Percentiles rank a stretch among this genome's conserved stretches.
phyloP scores from a whole-genome alignment of 2,113 vertebrate species.

The Excalfactoria chinensis region DNA sequence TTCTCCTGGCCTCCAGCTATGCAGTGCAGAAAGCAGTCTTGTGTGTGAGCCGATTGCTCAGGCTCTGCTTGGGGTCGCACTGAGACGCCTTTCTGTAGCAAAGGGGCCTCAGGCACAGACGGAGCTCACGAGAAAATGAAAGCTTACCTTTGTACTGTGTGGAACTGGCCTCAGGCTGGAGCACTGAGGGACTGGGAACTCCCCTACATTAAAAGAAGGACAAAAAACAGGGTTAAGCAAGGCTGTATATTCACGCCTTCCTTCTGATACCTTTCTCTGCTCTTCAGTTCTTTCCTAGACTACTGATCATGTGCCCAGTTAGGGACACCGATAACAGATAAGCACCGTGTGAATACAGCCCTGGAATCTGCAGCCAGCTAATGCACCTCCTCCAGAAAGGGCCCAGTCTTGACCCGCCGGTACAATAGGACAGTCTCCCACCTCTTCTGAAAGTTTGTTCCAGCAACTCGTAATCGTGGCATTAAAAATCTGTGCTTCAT shows the following conservation, averaged over 20 bases:
- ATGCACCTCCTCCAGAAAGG: background rate
- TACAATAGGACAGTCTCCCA: background rate
- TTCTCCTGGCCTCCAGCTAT: background rate
- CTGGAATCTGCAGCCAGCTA: background rate
- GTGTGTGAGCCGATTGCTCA: background rate
- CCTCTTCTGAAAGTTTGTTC: background rate
- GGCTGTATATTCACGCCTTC: background rate
- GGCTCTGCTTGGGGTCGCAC: background rate
- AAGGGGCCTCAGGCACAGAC: background rate
- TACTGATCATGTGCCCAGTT: background rate
- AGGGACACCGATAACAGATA: background rate
- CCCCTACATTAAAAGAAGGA: background rate
- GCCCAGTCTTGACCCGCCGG: background rate
- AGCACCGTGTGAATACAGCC: background rate
- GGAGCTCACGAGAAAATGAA: background rate
- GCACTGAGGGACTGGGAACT: background rate
- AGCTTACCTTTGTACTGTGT: background rate
- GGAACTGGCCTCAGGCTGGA: background rate
- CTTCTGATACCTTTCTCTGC: background rate
- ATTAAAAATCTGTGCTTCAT: conserved; percentile 22
- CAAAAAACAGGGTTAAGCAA: background rate
- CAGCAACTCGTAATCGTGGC: background rate
- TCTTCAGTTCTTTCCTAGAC: background rate
- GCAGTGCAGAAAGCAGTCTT: background rate
- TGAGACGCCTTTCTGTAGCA: background rate